Base-by-base conservation (phyloP, 2,888 invertebrate species). In the Xanthorhoe designata region DNA sequence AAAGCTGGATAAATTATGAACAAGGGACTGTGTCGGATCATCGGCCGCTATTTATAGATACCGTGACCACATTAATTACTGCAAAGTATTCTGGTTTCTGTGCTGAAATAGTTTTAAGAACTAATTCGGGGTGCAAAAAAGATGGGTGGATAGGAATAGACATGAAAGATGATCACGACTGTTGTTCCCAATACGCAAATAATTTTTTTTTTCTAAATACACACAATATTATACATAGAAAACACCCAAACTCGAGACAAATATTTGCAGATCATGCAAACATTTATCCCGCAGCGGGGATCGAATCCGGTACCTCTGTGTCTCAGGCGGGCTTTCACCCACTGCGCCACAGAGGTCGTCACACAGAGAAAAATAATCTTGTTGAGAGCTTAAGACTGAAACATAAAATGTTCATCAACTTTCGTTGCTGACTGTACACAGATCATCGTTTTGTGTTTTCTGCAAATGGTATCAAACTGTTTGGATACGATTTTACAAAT, bases 401-500 rank as follows among this genome's bases (percentile, higher is more conserved):
- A 24, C 24, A 24, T 24, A 24, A 1, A 24, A 24, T 24, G 24
- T 35, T 9, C 9, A 35, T 38, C 10, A 38, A 9, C 7, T 10
- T 38, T 38, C 10, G 35, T 38, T 10, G 8, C 35, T 10, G 35
- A 38, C 35, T 38, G 35, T 38, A 38, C 10, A 9, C 9, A n/a
- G n/a, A 38, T 38, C 35, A 47, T n/a, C 45, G 52, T 54, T 47
- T 32, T 19, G 50, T 32, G 29, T 51, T 24, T 71, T 10, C 75
- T 74, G 64, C 52, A 74, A 76, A 78, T 76, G 38, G 74, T 76
- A 78, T 79, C 81, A 83, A 80, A 80, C 75, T 75, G 73, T 77
- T 77, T 76, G 77, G 76, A 66, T 74, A 75, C 65, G 73, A 71
- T 74, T 79, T 78, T 79, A 77, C 78, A 82, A 81, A 82, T 76